These are phyloP conservation scores for Acheta domesticus DNA, from an alignment of 2,888 invertebrate genomes.

Conservation along the genomic window DNA sequence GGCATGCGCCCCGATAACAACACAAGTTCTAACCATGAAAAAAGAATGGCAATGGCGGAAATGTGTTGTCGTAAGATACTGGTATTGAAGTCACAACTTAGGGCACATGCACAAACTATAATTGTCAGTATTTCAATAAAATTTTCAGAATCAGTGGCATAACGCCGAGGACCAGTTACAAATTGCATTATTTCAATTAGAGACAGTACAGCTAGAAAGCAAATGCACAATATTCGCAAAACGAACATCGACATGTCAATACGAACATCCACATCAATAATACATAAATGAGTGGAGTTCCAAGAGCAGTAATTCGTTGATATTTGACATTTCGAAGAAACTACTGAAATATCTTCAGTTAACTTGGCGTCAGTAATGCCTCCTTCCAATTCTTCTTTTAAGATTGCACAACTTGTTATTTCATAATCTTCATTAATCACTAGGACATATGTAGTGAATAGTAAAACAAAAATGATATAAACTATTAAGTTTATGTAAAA, in stretches of 20 bases:
- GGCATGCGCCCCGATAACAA: conserved; percentile 77
- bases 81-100: conserved; percentile 20
- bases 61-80: conserved; percentile 55
- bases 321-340: too few relatives aligned
- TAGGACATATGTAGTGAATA: conserved; percentile 63
- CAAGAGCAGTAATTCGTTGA: too few relatives aligned
- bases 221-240: not conserved
- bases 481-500: conserved; percentile 58
- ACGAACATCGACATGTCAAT: not conserved
- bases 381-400: not conserved
- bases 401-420: not conserved
- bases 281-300: too few relatives aligned
- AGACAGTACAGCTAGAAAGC: conserved; percentile 58
- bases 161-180: conserved; percentile 53
- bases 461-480: conserved; percentile 65
- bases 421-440: not conserved
- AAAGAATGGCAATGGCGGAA: conserved; percentile 67
- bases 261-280: too few relatives aligned
- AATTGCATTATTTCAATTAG: conserved; percentile 70
- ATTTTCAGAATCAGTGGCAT: conserved; percentile 55
- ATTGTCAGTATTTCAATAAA: conserved; percentile 70
- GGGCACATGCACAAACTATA: conserved; percentile 57
- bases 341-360: too few relatives aligned
- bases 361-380: too few relatives aligned
- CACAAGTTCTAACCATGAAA: conserved; percentile 73